These are phyloP conservation scores for Colinus virginianus DNA, from an alignment of 2,113 vertebrate species.

Conservation along the genomic window DNA sequence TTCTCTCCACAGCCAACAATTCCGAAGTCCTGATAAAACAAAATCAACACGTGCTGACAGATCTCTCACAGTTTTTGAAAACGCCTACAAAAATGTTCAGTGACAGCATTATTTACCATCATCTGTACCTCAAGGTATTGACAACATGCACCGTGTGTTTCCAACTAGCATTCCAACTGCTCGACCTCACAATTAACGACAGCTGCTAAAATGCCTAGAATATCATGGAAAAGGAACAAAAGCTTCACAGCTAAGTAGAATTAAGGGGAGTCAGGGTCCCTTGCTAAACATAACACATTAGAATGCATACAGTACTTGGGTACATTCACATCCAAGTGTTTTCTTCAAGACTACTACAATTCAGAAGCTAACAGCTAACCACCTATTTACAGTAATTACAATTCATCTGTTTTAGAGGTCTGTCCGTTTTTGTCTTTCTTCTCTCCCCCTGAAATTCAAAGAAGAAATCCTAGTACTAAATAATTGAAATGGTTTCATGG, in stretches of 20 bases:
- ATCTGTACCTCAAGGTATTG: conserved; percentile 56
- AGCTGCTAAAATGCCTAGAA: conserved; percentile 77
- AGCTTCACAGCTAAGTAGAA: conserved; percentile 26
- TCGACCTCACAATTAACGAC: conserved; percentile 76
- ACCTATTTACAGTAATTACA: neutral
- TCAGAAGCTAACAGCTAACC: neutral
- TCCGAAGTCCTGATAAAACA: neutral
- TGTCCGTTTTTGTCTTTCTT: neutral
- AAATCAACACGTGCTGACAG: neutral
- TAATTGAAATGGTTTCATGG: neutral
- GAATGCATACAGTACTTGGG: neutral
- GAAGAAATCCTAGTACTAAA: neutral
- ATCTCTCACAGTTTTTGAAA: neutral
- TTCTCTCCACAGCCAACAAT: neutral
- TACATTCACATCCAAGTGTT: neutral
- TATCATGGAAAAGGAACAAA: conserved; percentile 53
- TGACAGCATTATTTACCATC: conserved; percentile 65
- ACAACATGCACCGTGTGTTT: conserved; percentile 78
- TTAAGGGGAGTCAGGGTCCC: conserved; percentile 24
- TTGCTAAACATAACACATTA: neutral
- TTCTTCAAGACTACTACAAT: neutral
- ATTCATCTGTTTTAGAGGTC: neutral
- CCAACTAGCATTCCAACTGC: conserved; percentile 69
- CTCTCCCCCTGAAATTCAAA: neutral
- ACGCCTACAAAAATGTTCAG: neutral